These are phyloP conservation scores for Falco punctatus DNA, from an alignment of 2,113 vertebrate species.

Conservation along the genomic window DNA sequence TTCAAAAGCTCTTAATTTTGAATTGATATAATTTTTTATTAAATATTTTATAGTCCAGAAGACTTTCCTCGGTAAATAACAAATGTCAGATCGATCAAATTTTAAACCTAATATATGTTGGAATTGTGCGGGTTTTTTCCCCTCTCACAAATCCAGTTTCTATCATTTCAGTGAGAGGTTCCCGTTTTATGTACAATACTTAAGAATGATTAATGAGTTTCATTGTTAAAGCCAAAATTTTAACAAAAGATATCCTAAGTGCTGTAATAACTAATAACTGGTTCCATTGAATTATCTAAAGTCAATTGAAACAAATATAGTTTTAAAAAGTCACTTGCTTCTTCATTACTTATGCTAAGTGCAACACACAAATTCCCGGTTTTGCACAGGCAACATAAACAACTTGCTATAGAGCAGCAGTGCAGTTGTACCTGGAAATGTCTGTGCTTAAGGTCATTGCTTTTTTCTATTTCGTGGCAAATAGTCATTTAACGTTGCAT, in stretches of 20 bases:
- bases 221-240: not conserved
- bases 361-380: not conserved
- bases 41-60: not conserved
- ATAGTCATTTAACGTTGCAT: accelerated
- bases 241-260: not conserved
- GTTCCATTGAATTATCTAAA: not conserved
- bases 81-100: not conserved
- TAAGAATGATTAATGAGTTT: not conserved
- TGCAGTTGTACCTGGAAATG: not conserved
- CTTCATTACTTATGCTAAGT: not conserved
- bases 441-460: not conserved
- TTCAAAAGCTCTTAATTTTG: not conserved
- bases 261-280: not conserved
- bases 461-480: not conserved
- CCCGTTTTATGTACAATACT: not conserved
- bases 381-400: not conserved
- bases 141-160: not conserved
- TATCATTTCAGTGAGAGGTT: not conserved
- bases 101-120: not conserved
- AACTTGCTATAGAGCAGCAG: not conserved
- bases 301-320: not conserved
- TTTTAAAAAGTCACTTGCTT: not conserved
- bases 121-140: not conserved
- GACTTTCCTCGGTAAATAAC: not conserved
- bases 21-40: not conserved